Evolutionary conservation across 2,113 vertebrate species (phyloP), one percentile per base, ranked within the genome.

Genomic region (Fregata magnificens): DNA sequence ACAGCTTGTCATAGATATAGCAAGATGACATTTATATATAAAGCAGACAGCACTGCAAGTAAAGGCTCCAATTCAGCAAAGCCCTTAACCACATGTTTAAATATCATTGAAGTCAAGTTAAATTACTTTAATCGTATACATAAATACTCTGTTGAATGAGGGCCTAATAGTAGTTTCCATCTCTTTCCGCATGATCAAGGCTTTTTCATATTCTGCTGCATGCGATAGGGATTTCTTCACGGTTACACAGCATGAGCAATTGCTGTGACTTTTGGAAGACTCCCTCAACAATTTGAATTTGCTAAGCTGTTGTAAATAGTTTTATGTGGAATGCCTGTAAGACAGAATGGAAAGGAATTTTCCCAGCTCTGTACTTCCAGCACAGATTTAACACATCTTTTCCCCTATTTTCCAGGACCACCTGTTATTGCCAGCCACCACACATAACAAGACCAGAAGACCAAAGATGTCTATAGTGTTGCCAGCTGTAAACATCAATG

Each of bases 381-480:
- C 38, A 71, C 25, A 76, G 87, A 53, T 85, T 45, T 97, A 97
- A 97, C 76, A 79, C 31, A 52, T 88, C 83, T 80, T 96, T 93
- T 71, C 79, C 49, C 25, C 42, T 97, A 24, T 91, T 97, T 98
- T 97, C 82, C 97, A 99, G 99, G 99, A 99, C 98, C 99, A 99
- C 97, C 98, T 99, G 66, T 98, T 99, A 19, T 93, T 99, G 97
- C 99, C 99, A 95, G 99, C 99, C 91, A 99, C 99, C 59, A 99
- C 98, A 90, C 99, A 99, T 97, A 99, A 99, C 97, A 99, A 99
- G 98, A 99, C 99, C 94, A 98, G 98, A 69, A 98, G 99, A 90
- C 99, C 99, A 76, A 99, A 99, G 98, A 99, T 99, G 99, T 99
- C 99, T 29, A 96, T 99, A 95, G 98, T 99, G 74, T 96, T 99